Base-by-base conservation (phyloP, 37 sponge, comb jelly and placozoan genomes). In the Mnemiopsis leidyi region DNA sequence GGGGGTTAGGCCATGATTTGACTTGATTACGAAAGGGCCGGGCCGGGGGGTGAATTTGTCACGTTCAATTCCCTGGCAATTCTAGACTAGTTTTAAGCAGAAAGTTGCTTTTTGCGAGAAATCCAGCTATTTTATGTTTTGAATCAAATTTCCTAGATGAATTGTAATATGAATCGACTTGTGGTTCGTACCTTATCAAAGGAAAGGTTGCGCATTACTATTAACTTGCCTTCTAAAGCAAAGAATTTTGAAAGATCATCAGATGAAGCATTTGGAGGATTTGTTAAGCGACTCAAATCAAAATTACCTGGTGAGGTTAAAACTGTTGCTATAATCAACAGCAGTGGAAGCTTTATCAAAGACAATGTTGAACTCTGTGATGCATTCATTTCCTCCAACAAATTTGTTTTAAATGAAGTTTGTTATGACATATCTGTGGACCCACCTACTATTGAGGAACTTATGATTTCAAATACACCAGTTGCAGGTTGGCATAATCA, bases 141-240 rank as follows among this genome's bases (percentile, higher is more conserved):
- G n/a, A n/a, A n/a, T n/a, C n/a, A n/a, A n/a, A n/a, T n/a, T n/a
- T n/a, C n/a, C n/a, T n/a, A n/a, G n/a, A n/a, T n/a, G 13, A 48
- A 48, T 48, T 5, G 13, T 13, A 48, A 18, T 13, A 48, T 48
- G 61, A 48, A 48, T 13, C 61, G 61, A 18, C 61, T 48, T 48
- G 61, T 48, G 61, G 75, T 71, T 28, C 75, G 75, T n/a, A n/a
- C 75, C 75, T 29, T 71, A 18, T 28, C 75, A 71, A 71, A 71
- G 30, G 23, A 28, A 23, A 71, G 75, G 23, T 28, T 71, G 20
- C 20, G 30, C 23, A 71, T 71, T 7, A 5, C 3, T 71, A 3
- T 71, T 28, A 3, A 28, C 30, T 18, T n/a, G 75, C 26, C 26
- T 23, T 29, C 5, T 28, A 5, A 71, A 71, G 3, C 31, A 71